Evolutionary conservation across 2,113 vertebrate species (phyloP).

Genomic region (Zingel zingel): DNA sequence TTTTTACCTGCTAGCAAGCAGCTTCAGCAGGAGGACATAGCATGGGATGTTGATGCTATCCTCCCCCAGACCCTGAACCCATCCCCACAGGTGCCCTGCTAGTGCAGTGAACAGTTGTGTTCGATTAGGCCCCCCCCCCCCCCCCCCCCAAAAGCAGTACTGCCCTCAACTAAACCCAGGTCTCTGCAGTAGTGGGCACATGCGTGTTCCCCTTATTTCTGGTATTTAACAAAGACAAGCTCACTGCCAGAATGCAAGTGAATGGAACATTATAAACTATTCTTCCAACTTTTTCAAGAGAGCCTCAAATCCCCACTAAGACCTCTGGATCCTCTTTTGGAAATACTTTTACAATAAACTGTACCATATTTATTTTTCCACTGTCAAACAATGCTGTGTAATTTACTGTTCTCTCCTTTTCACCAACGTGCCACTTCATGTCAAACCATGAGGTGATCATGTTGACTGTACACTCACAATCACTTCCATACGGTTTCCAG

Average conservation of each 20-base stretch:
- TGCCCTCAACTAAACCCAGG: conserved; percentile 38
- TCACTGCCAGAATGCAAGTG: conserved; percentile 12
- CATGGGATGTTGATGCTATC: conserved; percentile 4
- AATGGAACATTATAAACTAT: conserved; percentile 33
- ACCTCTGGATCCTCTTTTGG: conserved; percentile 42
- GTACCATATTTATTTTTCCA: conserved; percentile 39
- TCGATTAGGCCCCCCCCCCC: conserved; percentile 28
- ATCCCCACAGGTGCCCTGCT: conserved; percentile 4
- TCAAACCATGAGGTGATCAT: conserved; percentile 35
- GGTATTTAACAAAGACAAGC: conserved; percentile 21
- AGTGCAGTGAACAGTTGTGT: conserved; percentile 41
- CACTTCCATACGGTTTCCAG: conserved; percentile 24
- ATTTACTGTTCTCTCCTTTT: conserved; percentile 30
- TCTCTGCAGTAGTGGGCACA: conserved; percentile 23
- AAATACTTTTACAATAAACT: conserved; percentile 43
- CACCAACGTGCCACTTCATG: not conserved
- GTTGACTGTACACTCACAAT: conserved; percentile 18
- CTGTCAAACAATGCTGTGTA: conserved; percentile 7
- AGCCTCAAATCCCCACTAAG: conserved; percentile 35
- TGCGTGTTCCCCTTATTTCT: conserved; percentile 16
- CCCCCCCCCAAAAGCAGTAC: conserved; percentile 38
- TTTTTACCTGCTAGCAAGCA: conserved; percentile 13
- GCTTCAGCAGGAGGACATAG: conserved; percentile 1
- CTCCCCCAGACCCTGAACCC: conserved; percentile 5
- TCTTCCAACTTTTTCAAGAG: conserved; percentile 9